A percentile compares a stretch with the other conserved stretches of the same genome.
Conservation (phyloP, 2,797 vertebrate species). For the Emydoidea blandingii region DNA sequence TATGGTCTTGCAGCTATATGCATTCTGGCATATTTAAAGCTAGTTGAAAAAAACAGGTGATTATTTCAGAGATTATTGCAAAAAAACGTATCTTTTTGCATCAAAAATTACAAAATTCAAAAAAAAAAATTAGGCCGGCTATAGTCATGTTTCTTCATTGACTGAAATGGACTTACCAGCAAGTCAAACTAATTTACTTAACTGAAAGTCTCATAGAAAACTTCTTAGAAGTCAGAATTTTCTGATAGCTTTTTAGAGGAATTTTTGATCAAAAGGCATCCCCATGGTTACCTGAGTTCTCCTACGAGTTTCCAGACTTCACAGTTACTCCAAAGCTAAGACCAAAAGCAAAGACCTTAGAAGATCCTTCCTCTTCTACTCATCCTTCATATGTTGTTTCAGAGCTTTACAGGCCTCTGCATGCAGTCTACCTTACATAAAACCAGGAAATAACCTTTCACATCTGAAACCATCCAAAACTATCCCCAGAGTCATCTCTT, state of each 20-base stretch:
- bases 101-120: background rate
- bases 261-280: background rate
- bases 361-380: background rate
- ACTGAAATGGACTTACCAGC: background rate
- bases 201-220: background rate
- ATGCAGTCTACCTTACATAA: fast-evolving
- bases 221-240: background rate
- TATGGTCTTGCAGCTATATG: background rate
- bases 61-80: background rate
- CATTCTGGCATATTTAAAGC: background rate
- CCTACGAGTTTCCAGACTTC: background rate
- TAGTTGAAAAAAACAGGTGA: background rate
- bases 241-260: background rate
- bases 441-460: background rate
- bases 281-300: background rate
- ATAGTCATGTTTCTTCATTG: background rate
- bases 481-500: background rate
- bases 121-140: background rate
- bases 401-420: background rate
- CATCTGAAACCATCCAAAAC: background rate
- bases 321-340: background rate
- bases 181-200: background rate
- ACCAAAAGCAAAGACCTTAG: background rate
- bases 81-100: background rate
- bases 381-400: background rate